phyloP scores from a whole-genome alignment of 2,113 vertebrate species.

The Vulpes ferrilata region DNA sequence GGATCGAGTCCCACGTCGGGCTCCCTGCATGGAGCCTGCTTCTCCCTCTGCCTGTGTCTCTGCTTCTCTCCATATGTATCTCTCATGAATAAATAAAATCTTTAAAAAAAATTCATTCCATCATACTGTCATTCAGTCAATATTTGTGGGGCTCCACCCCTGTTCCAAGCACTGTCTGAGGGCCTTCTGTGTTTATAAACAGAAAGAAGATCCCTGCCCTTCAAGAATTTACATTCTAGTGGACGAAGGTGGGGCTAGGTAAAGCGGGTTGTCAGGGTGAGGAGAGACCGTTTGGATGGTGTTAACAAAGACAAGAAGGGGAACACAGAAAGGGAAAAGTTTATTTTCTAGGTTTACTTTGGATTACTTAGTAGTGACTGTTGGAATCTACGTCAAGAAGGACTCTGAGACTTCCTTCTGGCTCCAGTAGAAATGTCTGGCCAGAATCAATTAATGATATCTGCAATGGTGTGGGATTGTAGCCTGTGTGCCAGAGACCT shows the following conservation, averaged over 20 bases:
- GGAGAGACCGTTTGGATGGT: not conserved
- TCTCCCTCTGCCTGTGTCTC: too few relatives aligned
- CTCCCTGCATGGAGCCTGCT: too few relatives aligned
- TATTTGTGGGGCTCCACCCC: not conserved
- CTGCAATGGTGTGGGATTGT: not conserved
- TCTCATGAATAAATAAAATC: too few relatives aligned
- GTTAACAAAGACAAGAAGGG: not conserved
- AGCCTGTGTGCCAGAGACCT: not conserved
- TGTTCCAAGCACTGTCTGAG: not conserved
- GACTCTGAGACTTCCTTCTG: slow-evolving; percentile 15
- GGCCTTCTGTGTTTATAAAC: not conserved
- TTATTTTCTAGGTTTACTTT: not conserved
- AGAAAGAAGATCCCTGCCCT: not conserved
- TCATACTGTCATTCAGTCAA: not conserved
- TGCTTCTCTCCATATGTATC: too few relatives aligned
- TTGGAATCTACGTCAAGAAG: not conserved
- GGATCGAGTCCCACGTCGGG: too few relatives aligned
- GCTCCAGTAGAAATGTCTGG: not conserved
- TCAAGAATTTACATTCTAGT: not conserved
- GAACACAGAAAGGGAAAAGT: not conserved
- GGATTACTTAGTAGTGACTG: not conserved
- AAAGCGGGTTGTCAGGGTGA: not conserved
- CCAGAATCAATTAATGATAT: not conserved
- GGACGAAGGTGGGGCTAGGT: too few relatives aligned
- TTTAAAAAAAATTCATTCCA: not conserved